Evolutionary conservation across 2,888 invertebrate species (phyloP).

Genomic region (Trilocha varians): DNA sequence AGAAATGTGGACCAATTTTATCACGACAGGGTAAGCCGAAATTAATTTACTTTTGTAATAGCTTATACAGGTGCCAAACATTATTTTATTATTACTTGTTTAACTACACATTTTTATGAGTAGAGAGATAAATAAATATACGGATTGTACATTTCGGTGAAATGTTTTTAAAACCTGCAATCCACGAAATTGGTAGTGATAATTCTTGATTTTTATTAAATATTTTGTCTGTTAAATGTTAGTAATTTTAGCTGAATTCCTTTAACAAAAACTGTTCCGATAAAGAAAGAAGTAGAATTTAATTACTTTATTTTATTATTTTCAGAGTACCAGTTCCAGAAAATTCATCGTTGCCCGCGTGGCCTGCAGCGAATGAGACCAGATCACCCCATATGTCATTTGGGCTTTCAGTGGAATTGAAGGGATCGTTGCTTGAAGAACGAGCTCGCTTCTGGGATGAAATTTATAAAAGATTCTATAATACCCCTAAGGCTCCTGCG

Average conservation of each 20-base stretch:
- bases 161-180: no score
- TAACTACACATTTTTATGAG: no score
- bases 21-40: slow-evolving; percentile 35
- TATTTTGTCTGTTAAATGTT: no score
- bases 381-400: slow-evolving; percentile 8
- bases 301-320: neutral
- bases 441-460: neutral
- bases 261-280: no score
- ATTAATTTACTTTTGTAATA: no score
- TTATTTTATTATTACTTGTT: no score
- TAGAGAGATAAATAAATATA: no score
- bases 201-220: no score
- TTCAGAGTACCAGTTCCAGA: neutral
- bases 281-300: neutral
- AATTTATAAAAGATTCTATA: slow-evolving; percentile 5
- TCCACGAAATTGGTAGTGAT: no score
- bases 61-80: no score
- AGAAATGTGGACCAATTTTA: slow-evolving; percentile 29
- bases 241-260: no score
- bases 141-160: no score
- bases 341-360: slow-evolving; percentile 1
- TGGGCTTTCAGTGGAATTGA: slow-evolving; percentile 4
- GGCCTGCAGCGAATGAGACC: slow-evolving; percentile 4
- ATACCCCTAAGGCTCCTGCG: slow-evolving; percentile 2
- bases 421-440: neutral